phyloP scores from a whole-genome alignment of 37 sponge, comb jelly and placozoan genomes.

The Geodia barretti region DNA sequence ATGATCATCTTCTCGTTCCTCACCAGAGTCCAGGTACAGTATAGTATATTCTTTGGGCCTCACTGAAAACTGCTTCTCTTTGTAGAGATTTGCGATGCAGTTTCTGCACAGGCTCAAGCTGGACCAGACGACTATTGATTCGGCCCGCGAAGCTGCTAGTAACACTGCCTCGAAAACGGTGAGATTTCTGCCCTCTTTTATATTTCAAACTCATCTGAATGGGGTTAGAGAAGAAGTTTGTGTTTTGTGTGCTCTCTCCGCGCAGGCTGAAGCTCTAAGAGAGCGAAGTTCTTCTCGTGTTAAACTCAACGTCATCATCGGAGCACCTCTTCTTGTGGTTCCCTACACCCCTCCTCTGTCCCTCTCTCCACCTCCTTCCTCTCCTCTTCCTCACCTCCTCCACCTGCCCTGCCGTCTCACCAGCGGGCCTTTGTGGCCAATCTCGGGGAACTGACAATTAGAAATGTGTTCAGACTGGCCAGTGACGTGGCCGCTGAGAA shows the following conservation, averaged over 20 bases:
- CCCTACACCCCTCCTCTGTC: constrained; percentile 10
- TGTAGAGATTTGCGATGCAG: constrained; percentile 30
- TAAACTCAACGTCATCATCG: constrained; percentile 16
- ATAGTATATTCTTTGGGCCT: neutral
- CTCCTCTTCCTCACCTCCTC: neutral
- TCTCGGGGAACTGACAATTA: constrained; percentile 38
- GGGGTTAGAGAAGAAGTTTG: neutral
- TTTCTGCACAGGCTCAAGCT: constrained; percentile 28
- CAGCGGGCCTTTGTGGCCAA: constrained; percentile 40
- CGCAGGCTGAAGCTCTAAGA: constrained; percentile 41
- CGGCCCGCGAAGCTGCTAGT: constrained; percentile 51
- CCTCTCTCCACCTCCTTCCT: neutral
- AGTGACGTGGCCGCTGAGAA: constrained; percentile 1
- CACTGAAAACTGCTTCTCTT: neutral
- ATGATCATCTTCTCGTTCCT: constrained; percentile 42
- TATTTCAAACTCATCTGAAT: neutral
- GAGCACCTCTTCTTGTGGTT: constrained; percentile 38
- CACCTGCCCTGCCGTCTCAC: neutral
- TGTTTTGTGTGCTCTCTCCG: neutral
- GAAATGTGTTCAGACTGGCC: constrained; percentile 34
- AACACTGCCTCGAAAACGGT: constrained; percentile 53
- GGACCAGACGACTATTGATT: constrained; percentile 47
- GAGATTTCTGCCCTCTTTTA: neutral
- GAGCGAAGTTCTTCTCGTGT: constrained; percentile 48
- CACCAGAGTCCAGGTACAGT: constrained; percentile 40